Conservation (phyloP, 2,113 vertebrate species). For the Pseudorectes ferrugineus region DNA sequence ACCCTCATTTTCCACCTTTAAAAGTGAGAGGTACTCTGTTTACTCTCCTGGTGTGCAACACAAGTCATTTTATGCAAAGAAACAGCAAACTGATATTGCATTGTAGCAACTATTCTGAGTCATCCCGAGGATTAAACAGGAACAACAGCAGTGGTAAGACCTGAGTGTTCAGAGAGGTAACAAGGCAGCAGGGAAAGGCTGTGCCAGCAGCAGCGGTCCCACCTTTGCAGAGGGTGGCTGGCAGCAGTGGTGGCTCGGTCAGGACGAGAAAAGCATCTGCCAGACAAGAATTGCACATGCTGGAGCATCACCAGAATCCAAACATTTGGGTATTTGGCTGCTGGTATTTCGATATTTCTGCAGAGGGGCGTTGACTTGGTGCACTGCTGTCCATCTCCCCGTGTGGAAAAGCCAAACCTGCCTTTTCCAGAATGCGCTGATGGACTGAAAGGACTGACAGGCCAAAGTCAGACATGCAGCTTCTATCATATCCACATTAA, state of each 20-base stretch:
- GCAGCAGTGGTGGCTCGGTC: background rate
- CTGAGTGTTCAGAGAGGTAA: background rate
- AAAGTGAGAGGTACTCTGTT: background rate
- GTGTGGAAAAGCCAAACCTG: background rate
- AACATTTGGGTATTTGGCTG: background rate
- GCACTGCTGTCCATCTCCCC: background rate
- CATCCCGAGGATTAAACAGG: background rate
- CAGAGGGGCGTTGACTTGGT: background rate
- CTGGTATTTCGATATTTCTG: background rate
- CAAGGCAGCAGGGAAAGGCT: background rate
- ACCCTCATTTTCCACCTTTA: background rate
- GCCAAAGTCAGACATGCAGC: background rate
- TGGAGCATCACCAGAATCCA: background rate
- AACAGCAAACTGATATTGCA: background rate
- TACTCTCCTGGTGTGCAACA: background rate
- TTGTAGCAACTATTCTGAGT: conserved; percentile 3
- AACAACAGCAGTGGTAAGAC: background rate
- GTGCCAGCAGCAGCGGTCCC: background rate
- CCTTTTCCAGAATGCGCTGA: background rate
- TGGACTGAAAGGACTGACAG: background rate
- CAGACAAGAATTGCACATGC: background rate
- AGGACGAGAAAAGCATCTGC: background rate
- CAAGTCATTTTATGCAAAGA: background rate
- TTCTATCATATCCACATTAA: background rate
- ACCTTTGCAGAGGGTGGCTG: background rate